A percentile compares a stretch with the other conserved stretches of the same genome.
Evolutionary conservation across 2,888 invertebrate species (phyloP).

Genomic region (Choristoneura rosaceana): DNA sequence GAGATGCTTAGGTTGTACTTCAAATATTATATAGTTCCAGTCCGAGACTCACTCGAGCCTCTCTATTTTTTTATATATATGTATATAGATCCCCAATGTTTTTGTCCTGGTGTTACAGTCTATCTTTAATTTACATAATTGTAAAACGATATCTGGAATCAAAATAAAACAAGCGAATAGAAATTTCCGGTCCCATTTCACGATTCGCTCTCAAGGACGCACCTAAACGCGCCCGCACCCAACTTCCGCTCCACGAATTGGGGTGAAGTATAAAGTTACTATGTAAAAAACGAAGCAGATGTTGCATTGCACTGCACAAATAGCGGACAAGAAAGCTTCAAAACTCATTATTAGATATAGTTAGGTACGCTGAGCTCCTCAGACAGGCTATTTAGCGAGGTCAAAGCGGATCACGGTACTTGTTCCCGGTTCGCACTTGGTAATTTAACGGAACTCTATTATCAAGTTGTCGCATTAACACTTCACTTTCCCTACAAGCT

Average conservation of each 20-base stretch:
- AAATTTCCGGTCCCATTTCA: conserved; percentile 71
- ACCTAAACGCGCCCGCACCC: conserved; percentile 73
- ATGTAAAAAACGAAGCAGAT: conserved; percentile 69
- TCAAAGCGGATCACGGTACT: conserved; percentile 63
- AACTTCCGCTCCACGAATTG: conserved; percentile 75
- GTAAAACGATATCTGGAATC: conserved; percentile 22
- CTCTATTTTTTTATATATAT: no score
- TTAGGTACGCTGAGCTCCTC: conserved; percentile 52
- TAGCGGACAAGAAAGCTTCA: conserved; percentile 39
- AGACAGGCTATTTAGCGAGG: conserved; percentile 59
- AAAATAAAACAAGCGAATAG: conserved; percentile 59
- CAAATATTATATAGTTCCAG: no score
- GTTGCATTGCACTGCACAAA: conserved; percentile 44
- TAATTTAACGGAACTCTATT: conserved; percentile 65
- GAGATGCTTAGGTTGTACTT: no score
- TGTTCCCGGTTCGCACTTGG: conserved; percentile 67
- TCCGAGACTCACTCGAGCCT: no score
- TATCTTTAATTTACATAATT: not conserved
- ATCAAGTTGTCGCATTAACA: conserved; percentile 82
- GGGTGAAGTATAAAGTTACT: conserved; percentile 67
- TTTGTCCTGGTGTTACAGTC: not conserved
- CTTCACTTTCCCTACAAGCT: conserved; percentile 75
- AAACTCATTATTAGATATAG: conserved; percentile 49
- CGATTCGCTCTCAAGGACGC: conserved; percentile 71
- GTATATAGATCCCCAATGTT: not conserved